phyloP scores from a whole-genome alignment of 2,888 invertebrate genomes.

The Drosophila meridionalis region DNA sequence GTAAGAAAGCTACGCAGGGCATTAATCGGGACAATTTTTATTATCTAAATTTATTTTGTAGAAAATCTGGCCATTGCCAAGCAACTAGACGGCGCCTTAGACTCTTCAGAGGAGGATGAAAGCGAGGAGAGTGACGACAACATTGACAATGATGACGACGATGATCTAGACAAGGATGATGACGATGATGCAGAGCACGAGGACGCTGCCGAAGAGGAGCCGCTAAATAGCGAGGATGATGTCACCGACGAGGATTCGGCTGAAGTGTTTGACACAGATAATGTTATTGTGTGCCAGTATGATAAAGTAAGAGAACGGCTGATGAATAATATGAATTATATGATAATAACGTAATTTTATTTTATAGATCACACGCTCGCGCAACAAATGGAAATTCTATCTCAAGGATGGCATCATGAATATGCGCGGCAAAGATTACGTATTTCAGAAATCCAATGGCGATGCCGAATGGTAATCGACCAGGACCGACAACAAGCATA shows the following conservation, averaged over 20 bases:
- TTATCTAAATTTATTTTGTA: constrained; percentile 24
- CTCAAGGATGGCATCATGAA: constrained; percentile 99
- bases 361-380: constrained; percentile 95
- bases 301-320: constrained; percentile 90
- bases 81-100: constrained; percentile 88
- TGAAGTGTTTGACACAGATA: constrained; percentile 99
- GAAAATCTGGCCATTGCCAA: constrained; percentile 83
- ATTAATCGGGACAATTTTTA: background rate
- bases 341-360: too few relatives aligned
- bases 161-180: constrained; percentile 89
- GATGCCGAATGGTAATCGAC: constrained; percentile 98
- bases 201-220: constrained; percentile 93
- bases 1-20: constrained; percentile 54
- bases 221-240: constrained; percentile 98
- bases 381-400: constrained; percentile 99
- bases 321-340: too few relatives aligned
- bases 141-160: constrained; percentile 90
- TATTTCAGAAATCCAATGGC: constrained; percentile 99
- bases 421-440: constrained; percentile 98
- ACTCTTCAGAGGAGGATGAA: constrained; percentile 91
- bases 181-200: constrained; percentile 88
- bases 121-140: constrained; percentile 91
- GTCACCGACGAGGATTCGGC: constrained; percentile 98
- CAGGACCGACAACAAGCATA: constrained; percentile 28
- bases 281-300: constrained; percentile 99